phyloP scores from a whole-genome alignment of 2,888 invertebrate genomes.

The Chymomyza amoena region DNA sequence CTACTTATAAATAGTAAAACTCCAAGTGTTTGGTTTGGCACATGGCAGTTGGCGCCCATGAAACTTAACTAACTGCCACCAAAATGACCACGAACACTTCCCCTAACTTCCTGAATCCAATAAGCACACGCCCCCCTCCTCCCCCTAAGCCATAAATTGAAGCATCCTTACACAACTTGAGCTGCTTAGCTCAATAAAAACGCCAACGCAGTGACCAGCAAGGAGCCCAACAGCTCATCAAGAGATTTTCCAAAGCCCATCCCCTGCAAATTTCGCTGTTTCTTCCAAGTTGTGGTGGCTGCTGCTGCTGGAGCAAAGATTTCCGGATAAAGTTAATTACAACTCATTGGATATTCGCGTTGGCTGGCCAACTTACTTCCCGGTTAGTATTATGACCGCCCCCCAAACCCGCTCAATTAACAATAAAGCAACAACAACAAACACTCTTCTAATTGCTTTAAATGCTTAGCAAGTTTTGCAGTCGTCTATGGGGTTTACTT shows the following conservation, averaged over 20 bases:
- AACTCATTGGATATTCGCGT: constrained; percentile 62
- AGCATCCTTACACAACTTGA: constrained; percentile 59
- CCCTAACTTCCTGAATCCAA: background rate
- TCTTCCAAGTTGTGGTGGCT: constrained; percentile 21
- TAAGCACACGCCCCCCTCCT: background rate
- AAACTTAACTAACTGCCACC: constrained; percentile 29
- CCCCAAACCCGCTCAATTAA: constrained; percentile 48
- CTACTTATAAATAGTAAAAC: constrained; percentile 7
- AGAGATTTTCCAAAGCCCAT: constrained; percentile 6
- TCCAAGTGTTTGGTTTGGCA: constrained; percentile 46
- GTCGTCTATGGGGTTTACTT: constrained; percentile 43
- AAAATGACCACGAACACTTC: constrained; percentile 41
- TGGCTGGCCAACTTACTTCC: background rate
- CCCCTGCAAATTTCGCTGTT: constrained; percentile 21
- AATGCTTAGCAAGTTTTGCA: constrained; percentile 70
- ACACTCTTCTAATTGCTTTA: constrained; percentile 71
- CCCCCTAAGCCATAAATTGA: constrained; percentile 52
- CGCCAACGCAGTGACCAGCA: constrained; percentile 35
- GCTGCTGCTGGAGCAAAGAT: constrained; percentile 62
- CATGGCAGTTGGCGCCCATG: constrained; percentile 27
- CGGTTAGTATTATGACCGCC: background rate
- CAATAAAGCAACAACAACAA: constrained; percentile 60
- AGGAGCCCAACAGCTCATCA: constrained; percentile 14
- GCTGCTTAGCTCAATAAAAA: constrained; percentile 70
- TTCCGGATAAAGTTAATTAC: constrained; percentile 76